Conservation (phyloP, 2,797 vertebrate genomes). For the Amazona ochrocephala region DNA sequence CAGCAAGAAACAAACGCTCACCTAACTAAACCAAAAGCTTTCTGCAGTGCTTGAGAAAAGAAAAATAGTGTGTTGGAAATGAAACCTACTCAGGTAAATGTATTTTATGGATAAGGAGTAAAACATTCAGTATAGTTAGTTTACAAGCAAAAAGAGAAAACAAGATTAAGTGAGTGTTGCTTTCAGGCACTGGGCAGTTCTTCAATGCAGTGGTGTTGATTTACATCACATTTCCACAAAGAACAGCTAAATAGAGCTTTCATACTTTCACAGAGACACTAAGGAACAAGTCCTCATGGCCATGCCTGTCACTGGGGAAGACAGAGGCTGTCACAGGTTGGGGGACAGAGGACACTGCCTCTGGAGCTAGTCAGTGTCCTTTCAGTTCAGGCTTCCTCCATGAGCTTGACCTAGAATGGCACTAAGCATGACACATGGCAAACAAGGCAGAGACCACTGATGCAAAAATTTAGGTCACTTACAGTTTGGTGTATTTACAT, state of each 20-base stretch:
- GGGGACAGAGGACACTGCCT: rapidly evolving
- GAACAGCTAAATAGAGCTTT: neutral
- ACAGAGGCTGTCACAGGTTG: rapidly evolving
- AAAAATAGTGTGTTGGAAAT: neutral
- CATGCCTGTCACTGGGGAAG: rapidly evolving
- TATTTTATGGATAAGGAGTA: neutral
- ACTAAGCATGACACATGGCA: neutral
- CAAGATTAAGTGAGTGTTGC: neutral
- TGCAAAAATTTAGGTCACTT: neutral
- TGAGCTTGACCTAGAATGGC: neutral
- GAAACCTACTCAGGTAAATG: neutral
- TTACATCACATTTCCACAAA: neutral
- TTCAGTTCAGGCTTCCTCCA: neutral
- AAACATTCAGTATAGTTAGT: neutral
- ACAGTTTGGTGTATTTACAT: neutral
- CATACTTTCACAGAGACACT: neutral
- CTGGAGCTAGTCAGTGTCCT: rapidly evolving
- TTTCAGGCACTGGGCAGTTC: conserved; percentile 9
- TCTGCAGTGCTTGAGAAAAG: neutral
- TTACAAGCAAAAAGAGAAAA: neutral
- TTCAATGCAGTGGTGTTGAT: neutral
- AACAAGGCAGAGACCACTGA: rapidly evolving
- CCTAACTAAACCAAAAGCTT: neutral
- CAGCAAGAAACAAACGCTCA: neutral
- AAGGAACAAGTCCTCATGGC: neutral